phyloP scores from a whole-genome alignment of 2,797 vertebrate species.

The Antrozous pallidus region DNA sequence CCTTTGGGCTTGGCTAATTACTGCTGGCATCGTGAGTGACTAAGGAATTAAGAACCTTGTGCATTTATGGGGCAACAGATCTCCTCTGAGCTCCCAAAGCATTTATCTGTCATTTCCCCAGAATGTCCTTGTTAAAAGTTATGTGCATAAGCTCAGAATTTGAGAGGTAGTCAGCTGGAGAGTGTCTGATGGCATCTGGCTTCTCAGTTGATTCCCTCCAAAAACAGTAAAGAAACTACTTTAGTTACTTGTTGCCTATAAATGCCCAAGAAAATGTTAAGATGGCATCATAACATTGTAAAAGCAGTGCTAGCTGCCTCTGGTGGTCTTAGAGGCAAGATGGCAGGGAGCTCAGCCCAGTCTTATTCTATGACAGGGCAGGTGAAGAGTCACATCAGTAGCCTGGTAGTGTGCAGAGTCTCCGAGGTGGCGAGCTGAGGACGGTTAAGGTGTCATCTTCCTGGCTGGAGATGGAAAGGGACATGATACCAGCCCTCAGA shows the following conservation, averaged over 20 bases:
- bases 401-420: neutral
- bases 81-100: conserved; percentile 28
- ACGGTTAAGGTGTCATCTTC: neutral
- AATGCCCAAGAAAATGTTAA: neutral
- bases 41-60: conserved; percentile 58
- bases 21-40: conserved; percentile 27
- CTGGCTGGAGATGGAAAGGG: neutral
- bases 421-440: neutral
- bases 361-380: neutral
- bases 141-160: neutral
- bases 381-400: neutral
- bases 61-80: conserved; percentile 49
- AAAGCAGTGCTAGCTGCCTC: neutral
- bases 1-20: conserved; percentile 63
- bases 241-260: neutral
- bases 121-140: conserved; percentile 46
- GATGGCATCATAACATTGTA: neutral
- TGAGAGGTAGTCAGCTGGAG: neutral
- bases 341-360: neutral
- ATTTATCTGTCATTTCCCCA: conserved; percentile 45
- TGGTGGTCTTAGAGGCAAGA: neutral
- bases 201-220: conserved; percentile 21
- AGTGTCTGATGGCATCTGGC: neutral
- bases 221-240: conserved; percentile 34
- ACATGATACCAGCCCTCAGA: neutral